Evolutionary conservation across 2,888 invertebrate genomes (phyloP).

Genomic region (Cephonodes hylas): DNA sequence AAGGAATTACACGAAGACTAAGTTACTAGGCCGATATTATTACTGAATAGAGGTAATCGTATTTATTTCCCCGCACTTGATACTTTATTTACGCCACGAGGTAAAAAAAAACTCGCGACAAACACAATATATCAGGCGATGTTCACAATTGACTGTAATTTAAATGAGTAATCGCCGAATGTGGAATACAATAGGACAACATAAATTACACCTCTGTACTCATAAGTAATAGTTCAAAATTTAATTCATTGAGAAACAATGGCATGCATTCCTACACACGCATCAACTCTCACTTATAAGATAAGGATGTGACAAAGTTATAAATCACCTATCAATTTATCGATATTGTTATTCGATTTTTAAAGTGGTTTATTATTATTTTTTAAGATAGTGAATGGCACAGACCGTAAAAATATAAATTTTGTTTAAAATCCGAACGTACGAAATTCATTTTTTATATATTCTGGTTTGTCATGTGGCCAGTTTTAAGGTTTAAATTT

Average conservation of each 20-base stretch:
- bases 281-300: not conserved
- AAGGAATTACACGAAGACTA: too few species aligned
- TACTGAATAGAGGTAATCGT: too few species aligned
- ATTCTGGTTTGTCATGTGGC: not conserved
- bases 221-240: slow-evolving; percentile 40
- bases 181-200: slow-evolving; percentile 28
- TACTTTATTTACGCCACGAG: too few species aligned
- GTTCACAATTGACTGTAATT: slow-evolving; percentile 28
- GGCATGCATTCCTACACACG: slow-evolving; percentile 13
- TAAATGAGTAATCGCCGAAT: slow-evolving; percentile 22
- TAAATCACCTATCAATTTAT: slow-evolving; percentile 13
- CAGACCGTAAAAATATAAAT: not conserved
- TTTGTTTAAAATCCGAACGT: not conserved
- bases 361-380: not conserved
- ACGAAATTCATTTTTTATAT: not conserved
- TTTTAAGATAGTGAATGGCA: not conserved
- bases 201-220: slow-evolving; percentile 35
- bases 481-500: not conserved
- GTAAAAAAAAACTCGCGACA: not conserved
- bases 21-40: too few species aligned
- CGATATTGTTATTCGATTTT: slow-evolving; percentile 4
- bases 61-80: too few species aligned
- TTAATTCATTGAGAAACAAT: slow-evolving; percentile 32
- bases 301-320: slow-evolving; percentile 16
- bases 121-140: not conserved